Conservation (phyloP, 2,888 invertebrate species). For the Philereme vetulata region DNA sequence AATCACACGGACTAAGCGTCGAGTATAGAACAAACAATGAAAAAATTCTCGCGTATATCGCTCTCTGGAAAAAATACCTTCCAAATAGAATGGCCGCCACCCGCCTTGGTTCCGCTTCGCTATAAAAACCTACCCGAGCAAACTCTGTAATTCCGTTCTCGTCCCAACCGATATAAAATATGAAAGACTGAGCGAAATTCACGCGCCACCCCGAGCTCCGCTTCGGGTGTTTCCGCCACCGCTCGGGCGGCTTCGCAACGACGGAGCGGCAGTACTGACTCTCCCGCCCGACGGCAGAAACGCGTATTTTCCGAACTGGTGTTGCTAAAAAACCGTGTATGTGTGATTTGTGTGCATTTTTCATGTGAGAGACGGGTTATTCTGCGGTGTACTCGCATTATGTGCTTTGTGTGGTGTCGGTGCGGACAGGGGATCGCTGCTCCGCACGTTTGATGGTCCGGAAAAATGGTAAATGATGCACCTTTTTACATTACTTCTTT, state of each 20-base stretch:
- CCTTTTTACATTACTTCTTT: constrained; percentile 53
- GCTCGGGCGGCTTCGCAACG: constrained; percentile 61
- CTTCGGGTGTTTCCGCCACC: constrained; percentile 58
- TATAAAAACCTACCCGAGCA: constrained; percentile 80
- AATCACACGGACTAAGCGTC: constrained; percentile 68
- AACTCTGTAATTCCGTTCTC: constrained; percentile 77
- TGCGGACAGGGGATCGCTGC: constrained; percentile 45
- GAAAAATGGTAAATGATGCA: constrained; percentile 73
- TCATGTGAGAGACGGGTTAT: constrained; percentile 49
- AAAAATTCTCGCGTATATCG: constrained; percentile 61
- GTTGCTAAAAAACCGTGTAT: constrained; percentile 55
- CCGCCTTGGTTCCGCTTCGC: constrained; percentile 64
- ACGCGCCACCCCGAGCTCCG: constrained; percentile 56
- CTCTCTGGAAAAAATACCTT: constrained; percentile 68
- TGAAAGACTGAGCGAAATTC: constrained; percentile 80
- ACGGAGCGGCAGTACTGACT: constrained; percentile 77
- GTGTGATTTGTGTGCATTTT: constrained; percentile 61
- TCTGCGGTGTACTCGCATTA: constrained; percentile 56
- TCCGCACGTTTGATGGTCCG: constrained; percentile 66
- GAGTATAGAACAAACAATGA: constrained; percentile 69
- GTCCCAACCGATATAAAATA: constrained; percentile 80
- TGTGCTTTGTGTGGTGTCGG: constrained; percentile 65
- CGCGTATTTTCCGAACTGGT: constrained; percentile 38
- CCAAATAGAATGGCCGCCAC: constrained; percentile 67
- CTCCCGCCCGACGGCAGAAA: constrained; percentile 40